Base-by-base conservation (phyloP, 2,113 vertebrate species). In the Ploceus nigricollis region DNA sequence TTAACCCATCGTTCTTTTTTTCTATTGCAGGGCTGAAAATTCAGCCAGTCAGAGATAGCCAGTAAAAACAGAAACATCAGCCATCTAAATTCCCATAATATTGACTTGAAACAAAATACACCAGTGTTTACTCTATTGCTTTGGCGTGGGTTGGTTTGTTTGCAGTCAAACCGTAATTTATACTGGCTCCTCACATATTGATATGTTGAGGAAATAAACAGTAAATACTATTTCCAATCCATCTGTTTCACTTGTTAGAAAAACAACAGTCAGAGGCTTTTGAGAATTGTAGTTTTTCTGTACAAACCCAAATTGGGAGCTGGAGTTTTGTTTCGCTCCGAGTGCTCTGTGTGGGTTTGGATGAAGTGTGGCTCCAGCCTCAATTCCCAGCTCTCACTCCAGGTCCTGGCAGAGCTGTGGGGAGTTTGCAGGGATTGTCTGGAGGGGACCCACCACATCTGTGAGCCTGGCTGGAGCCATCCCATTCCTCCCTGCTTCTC, bases 141-240 rank as follows among this genome's bases (percentile, higher is more conserved):
- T 97, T 96, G 93, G 96, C 94, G 91, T 93, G 95, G 94, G 92
- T 93, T 97, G 96, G 94, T 97, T 98, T 97, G 97, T 98, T 97
- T 98, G 96, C 97, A 97, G 97, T 97, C 97, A 97, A 98, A 94
- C 94, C 82, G 19, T 97, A 97, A 97, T 97, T 98, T 98, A 96
- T 82, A 97, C 96, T 97, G 97, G 95, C 97, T 97, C 97, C 97
- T 98, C 97, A 97, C 97, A 98, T 98, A 97, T 97, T 98, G 98
- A 98, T 98, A 98, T 97, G 97, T 93, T 94, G 97, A 97, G 95
- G 97, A 98, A 98, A 98, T 98, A 98, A 98, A 98, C 97, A 98
- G 96, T 96, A 98, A 98, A 98, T 97, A 98, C 97, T 97, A 97
- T 96, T 98, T 98, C 97, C 98, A 97, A 98, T 97, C 98, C 98